Base-by-base conservation (phyloP, 2,888 invertebrate species). In the Actias luna region DNA sequence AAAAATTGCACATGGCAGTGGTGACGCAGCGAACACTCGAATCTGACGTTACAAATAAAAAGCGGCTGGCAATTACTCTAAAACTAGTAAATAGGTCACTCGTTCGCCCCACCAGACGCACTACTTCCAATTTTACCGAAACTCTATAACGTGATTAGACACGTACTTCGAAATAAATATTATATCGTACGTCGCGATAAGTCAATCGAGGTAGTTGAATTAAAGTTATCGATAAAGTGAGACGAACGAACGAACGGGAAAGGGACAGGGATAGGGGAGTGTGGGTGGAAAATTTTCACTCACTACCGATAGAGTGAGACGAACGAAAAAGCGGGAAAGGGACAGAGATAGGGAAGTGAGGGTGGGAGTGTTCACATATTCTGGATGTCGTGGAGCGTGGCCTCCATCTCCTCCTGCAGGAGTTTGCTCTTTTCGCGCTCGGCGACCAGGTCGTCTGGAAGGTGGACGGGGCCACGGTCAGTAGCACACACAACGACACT, bases 371-470 rank as follows among this genome's bases (percentile, higher is more conserved):
- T 94, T 96, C 97, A 99, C 98, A 99, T 98, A 94, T 98, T 98
- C 95, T 99, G 98, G 94, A 99, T 98, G 94, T 99, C 99, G 95
- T 98, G 98, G 94, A 99, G 96, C 87, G 99, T 98, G 88, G 98
- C 96, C 94, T 99, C 99, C 97, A 99, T 98, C 93, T 99, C 99
- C 93, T 98, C 98, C 93, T 98, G 97, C 92, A 99, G 96, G 92
- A 97, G 94, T 95, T 97, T 98, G 95, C 97, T 98, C 95, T 98
- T 98, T 94, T 97, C 97, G 94, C 97, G 97, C 94, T 98, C 98
- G 89, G 95, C 94, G 93, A 98, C 95, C 93, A 99, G 96, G 93
- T 98, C 98, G 95, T 99, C 99, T 99, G 96, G 88, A 95, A 93
- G 92, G 76, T 77, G 82, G 83, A 85, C 84, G 89, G 78, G 87